Evolutionary conservation across 1,140 invertebrate genomes (phyloP).

Genomic region (Orchesella cincta): DNA sequence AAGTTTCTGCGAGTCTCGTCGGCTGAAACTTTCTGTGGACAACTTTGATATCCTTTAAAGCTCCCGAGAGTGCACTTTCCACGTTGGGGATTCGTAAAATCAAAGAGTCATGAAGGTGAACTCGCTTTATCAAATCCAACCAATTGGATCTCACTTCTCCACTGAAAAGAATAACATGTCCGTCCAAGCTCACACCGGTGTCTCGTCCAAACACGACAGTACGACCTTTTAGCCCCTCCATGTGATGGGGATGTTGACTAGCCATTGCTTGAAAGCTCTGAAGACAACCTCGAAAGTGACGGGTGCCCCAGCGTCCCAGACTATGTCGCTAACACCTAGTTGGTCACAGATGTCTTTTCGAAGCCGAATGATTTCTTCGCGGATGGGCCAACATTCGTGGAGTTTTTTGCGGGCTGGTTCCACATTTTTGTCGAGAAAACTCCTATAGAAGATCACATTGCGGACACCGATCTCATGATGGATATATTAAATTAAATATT

Average conservation of each 20-base stretch:
- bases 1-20: constrained; percentile 77
- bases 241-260: constrained; percentile 68
- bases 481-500: too few species aligned
- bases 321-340: constrained; percentile 64
- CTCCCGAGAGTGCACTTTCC: constrained; percentile 78
- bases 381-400: constrained; percentile 64
- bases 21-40: constrained; percentile 87
- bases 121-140: constrained; percentile 84
- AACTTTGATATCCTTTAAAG: constrained; percentile 77
- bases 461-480: too few species aligned
- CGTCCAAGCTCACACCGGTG: constrained; percentile 83
- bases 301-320: constrained; percentile 83
- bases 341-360: constrained; percentile 61
- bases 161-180: constrained; percentile 82
- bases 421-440: constrained; percentile 63
- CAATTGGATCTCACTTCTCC: constrained; percentile 88
- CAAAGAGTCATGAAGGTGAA: constrained; percentile 71
- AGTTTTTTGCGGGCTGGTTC: constrained; percentile 64
- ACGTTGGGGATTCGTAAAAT: constrained; percentile 75
- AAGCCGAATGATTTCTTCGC: constrained; percentile 68
- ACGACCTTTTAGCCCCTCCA: constrained; percentile 62
- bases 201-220: constrained; percentile 81
- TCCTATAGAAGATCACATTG: constrained; percentile 15
- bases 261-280: constrained; percentile 72
- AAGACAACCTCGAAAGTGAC: constrained; percentile 80